Base-by-base conservation (phyloP, 2,888 invertebrate genomes). In the Helicoverpa assulta region DNA sequence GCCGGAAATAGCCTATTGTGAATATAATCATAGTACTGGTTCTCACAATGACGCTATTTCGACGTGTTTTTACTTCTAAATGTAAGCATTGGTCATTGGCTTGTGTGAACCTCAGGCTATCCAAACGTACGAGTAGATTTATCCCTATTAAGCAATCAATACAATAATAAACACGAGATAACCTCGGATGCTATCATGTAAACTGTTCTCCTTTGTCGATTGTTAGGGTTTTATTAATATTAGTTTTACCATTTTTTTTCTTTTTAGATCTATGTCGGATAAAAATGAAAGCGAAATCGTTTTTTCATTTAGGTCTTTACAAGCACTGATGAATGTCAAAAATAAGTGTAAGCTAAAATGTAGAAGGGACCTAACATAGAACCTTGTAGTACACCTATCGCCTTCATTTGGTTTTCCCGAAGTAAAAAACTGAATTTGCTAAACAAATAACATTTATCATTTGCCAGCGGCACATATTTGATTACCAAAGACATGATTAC, bases 1-100 rank as follows among this genome's bases (percentile, higher is more conserved):
- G 55, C 82, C 82, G 82, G 84, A 82, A 76, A 67, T 62, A 61
- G 55, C 62, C 70, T 69, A 84, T 79, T 76, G 80, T 71, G 66
- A 64, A 65, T 70, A 69, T 61, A 71, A 67, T 61, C 61, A 62
- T 69, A 68, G 59, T 52, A 63, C 58, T 72, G 68, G 76, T 82
- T 84, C 73, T 73, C 76, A 84, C 80, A 71, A 33, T 57, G 37
- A 60, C 5, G 68, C 74, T 69, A 68, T 75, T 81, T 72, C 70
- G 43, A 43, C 67, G 67, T 78, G 81, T 74, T 78, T 55, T 77
- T 63, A 19, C 40, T 64, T 54, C 55, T 51, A 73, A 80, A 52
- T 70, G 66, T 81, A 65, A 81, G 83, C 70, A 72, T 18, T 64
- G 71, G 81, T 63, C 74, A 81, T 53, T 71, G 78, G 80, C 83